phyloP scores from a whole-genome alignment of 2,797 vertebrate species.

The Xiphorhynchus erythropygius region DNA sequence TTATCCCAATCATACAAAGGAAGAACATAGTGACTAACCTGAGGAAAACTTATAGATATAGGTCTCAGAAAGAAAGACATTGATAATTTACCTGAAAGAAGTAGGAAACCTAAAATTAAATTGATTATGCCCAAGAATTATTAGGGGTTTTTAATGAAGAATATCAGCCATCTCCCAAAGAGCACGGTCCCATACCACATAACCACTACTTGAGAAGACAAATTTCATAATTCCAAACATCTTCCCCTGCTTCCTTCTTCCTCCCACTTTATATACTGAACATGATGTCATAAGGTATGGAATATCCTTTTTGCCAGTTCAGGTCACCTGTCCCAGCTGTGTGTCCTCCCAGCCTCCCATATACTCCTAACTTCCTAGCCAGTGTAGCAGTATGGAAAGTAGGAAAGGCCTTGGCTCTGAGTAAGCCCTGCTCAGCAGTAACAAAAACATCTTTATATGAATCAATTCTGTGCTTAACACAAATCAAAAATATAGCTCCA shows the following conservation, averaged over 20 bases:
- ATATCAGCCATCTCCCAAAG: background rate
- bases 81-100: background rate
- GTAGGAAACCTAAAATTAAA: background rate
- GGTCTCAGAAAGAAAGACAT: background rate
- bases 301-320: background rate
- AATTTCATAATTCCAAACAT: background rate
- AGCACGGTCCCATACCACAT: background rate
- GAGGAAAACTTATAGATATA: background rate
- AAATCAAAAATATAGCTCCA: background rate
- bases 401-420: background rate
- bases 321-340: accelerated
- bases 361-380: accelerated
- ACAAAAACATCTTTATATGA: background rate
- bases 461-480: background rate
- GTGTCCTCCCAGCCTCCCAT: accelerated
- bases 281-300: too few species aligned
- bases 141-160: background rate
- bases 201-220: background rate
- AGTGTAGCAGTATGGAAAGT: accelerated
- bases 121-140: background rate
- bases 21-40: background rate
- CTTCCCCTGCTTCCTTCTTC: accelerated
- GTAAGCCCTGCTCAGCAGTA: background rate
- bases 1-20: background rate
- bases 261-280: background rate